These are phyloP conservation scores for Eupleurogrammus muticus DNA, from an alignment of 2,797 vertebrate species.

Conservation along the genomic window DNA sequence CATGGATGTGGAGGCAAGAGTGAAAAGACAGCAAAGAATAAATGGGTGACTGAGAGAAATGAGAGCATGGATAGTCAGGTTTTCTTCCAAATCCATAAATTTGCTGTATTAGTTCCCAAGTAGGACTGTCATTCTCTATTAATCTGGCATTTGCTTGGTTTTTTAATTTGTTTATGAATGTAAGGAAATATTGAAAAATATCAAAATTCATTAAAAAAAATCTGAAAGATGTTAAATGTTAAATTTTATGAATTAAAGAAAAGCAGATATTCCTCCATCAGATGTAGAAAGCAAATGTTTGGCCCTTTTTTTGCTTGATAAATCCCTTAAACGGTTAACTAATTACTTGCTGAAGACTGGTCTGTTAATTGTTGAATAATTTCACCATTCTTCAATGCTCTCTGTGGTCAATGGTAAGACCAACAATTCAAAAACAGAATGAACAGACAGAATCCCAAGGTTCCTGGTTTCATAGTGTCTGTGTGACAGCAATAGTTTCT, in stretches of 20 bases:
- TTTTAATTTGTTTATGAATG: background rate
- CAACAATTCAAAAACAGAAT: background rate
- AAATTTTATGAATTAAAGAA: background rate
- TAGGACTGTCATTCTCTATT: background rate
- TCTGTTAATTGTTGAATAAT: background rate
- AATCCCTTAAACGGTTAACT: background rate
- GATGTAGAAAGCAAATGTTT: background rate
- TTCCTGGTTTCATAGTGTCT: background rate
- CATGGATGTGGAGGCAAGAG: background rate
- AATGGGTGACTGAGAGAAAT: background rate
- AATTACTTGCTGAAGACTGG: background rate
- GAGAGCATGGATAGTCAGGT: too few relatives aligned
- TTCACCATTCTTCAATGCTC: background rate
- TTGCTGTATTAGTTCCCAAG: background rate
- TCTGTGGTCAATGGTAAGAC: background rate
- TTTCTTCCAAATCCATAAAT: background rate
- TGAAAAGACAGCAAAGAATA: background rate
- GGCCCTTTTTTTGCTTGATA: background rate
- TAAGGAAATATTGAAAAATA: background rate
- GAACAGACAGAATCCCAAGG: background rate
- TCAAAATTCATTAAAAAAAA: background rate
- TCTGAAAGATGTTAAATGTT: background rate
- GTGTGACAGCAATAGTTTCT: conserved; percentile 19
- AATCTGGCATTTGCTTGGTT: background rate
- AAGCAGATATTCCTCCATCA: too few relatives aligned